Conservation (phyloP, 2,797 vertebrate species). For the Apogon hyalosoma region DNA sequence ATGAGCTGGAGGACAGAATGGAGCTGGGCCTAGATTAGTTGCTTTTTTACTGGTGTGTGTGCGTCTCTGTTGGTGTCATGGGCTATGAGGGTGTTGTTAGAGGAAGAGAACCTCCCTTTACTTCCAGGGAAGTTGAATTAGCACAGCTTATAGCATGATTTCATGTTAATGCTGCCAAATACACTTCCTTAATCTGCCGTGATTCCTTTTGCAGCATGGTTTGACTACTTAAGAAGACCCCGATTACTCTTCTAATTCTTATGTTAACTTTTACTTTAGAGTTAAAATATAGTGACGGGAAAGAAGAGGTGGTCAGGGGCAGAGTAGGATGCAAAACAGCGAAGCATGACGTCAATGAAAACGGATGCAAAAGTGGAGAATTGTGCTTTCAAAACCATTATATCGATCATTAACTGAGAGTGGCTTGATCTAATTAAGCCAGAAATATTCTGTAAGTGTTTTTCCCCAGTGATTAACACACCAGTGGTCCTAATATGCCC, state of each 20-base stretch:
- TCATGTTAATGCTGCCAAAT: constrained; percentile 80
- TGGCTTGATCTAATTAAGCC: constrained; percentile 13
- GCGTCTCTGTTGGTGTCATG: not conserved
- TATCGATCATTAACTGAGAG: not conserved
- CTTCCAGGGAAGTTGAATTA: constrained; percentile 72
- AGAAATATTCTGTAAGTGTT: constrained; percentile 2
- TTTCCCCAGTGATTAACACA: constrained; percentile 6
- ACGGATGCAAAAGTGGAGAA: not conserved
- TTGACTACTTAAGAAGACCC: constrained; percentile 71
- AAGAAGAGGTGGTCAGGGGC: constrained; percentile 4
- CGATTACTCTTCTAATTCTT: constrained; percentile 63
- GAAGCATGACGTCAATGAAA: not conserved
- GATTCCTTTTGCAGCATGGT: constrained; percentile 69
- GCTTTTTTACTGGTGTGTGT: constrained; percentile 8
- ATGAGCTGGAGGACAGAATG: constrained; percentile 60
- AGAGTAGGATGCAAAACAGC: not conserved
- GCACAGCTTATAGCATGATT: constrained; percentile 73
- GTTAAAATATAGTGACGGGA: constrained; percentile 27
- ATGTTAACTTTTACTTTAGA: constrained; percentile 68
- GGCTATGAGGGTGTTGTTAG: constrained; percentile 31
- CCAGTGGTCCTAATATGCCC: not conserved
- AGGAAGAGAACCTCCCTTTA: constrained; percentile 41
- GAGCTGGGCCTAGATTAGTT: constrained; percentile 37
- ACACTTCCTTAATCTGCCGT: constrained; percentile 78
- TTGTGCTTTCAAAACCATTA: constrained; percentile 15